phyloP scores from a whole-genome alignment of 2,113 vertebrate species.

The Daubentonia madagascariensis region DNA sequence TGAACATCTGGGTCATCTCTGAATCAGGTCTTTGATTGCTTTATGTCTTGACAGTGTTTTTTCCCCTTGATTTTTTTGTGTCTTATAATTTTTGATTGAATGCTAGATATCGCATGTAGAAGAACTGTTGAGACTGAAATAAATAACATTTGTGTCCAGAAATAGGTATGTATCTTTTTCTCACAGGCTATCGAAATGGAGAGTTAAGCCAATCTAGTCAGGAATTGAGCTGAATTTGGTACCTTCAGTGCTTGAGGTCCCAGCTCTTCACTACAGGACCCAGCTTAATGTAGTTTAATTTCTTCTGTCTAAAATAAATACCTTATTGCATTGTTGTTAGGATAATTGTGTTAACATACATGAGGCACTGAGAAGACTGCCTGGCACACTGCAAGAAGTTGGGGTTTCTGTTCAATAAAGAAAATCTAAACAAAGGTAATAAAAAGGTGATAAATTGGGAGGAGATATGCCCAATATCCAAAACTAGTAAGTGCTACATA shows the following conservation, averaged over 20 bases:
- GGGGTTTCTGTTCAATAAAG: neutral
- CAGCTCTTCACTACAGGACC: neutral
- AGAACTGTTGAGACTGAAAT: neutral
- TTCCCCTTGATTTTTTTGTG: neutral
- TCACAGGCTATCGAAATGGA: neutral
- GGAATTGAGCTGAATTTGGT: neutral
- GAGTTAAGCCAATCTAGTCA: neutral
- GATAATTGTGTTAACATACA: neutral
- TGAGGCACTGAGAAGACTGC: neutral
- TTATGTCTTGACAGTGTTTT: neutral
- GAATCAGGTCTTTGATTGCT: neutral
- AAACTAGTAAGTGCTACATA: neutral
- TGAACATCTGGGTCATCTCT: neutral
- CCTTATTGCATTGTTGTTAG: neutral
- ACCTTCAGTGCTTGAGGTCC: too few species aligned
- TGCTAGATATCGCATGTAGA: neutral
- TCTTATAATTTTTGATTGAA: neutral
- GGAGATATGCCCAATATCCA: neutral
- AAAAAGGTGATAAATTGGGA: neutral
- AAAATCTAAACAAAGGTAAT: neutral
- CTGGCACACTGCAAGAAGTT: neutral
- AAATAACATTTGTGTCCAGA: neutral
- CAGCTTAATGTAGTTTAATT: neutral
- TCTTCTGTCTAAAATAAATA: neutral
- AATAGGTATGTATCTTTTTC: neutral